A percentile compares a stretch with the other conserved stretches of the same genome.
Evolutionary conservation across 1,140 invertebrate genomes (phyloP).

Genomic region (Eupristina koningsbergeri): DNA sequence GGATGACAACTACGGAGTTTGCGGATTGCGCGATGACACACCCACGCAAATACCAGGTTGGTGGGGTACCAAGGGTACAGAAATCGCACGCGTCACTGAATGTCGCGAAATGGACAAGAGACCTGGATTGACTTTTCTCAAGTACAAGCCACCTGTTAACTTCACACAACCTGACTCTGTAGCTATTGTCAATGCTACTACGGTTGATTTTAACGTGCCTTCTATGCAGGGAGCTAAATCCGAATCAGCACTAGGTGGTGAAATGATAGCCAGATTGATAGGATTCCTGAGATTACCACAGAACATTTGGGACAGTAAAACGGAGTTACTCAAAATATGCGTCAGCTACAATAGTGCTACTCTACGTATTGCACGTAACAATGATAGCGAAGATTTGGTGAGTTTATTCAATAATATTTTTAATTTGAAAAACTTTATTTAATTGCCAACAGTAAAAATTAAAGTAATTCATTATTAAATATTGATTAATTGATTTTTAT

Average conservation of each 20-base stretch:
- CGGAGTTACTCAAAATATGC: constrained; percentile 82
- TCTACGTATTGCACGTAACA: constrained; percentile 72
- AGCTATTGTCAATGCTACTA: constrained; percentile 87
- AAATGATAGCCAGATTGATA: constrained; percentile 82
- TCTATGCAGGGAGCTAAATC: constrained; percentile 77
- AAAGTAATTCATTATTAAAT: too few relatives aligned
- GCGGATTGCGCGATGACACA: constrained; percentile 82
- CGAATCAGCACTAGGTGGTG: constrained; percentile 79
- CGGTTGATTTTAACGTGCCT: constrained; percentile 82
- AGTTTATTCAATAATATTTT: constrained; percentile 42
- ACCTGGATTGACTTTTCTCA: constrained; percentile 90
- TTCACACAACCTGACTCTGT: constrained; percentile 89
- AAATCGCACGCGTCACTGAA: constrained; percentile 83
- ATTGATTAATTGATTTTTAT: too few relatives aligned
- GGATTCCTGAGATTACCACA: constrained; percentile 86
- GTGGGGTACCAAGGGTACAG: constrained; percentile 90
- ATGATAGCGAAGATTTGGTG: constrained; percentile 65
- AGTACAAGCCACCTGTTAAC: constrained; percentile 89
- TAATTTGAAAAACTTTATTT: too few relatives aligned
- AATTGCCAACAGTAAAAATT: too few relatives aligned
- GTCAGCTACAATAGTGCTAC: constrained; percentile 81
- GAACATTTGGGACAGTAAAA: constrained; percentile 77
- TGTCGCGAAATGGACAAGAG: constrained; percentile 86
- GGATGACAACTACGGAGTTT: constrained; percentile 88
- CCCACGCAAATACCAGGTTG: constrained; percentile 85